Evolutionary conservation across 2,888 invertebrate genomes (phyloP).

Genomic region (Dichetophora obliterata): DNA sequence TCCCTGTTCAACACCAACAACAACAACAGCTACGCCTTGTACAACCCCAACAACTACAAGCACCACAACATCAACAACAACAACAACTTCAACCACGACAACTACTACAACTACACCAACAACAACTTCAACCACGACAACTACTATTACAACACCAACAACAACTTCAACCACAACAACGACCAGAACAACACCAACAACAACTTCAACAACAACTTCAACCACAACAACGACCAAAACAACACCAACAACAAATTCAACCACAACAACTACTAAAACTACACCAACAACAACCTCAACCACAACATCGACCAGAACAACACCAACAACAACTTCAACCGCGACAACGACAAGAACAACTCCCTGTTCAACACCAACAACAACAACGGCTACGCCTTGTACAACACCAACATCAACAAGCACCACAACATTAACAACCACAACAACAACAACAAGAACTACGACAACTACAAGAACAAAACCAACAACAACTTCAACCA

Average conservation of each 20-base stretch:
- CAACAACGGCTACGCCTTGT: background rate
- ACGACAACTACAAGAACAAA: slow-evolving; percentile 11
- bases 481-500: slow-evolving; percentile 22
- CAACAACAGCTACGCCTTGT: slow-evolving; percentile 13
- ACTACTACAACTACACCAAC: slow-evolving; percentile 35
- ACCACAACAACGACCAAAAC: slow-evolving; percentile 40
- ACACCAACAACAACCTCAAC: background rate
- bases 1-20: background rate
- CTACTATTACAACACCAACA: slow-evolving; percentile 38
- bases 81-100: slow-evolving; percentile 28
- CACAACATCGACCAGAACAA: background rate
- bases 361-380: slow-evolving; percentile 1
- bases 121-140: slow-evolving; percentile 18
- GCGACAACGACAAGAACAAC: slow-evolving; percentile 18
- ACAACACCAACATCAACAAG: background rate
- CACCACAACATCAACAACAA: background rate
- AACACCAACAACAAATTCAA: background rate
- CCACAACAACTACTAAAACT: slow-evolving; percentile 33
- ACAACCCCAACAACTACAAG: slow-evolving; percentile 30
- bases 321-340: slow-evolving; percentile 4
- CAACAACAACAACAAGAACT: slow-evolving; percentile 32
- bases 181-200: slow-evolving; percentile 29
- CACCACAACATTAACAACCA: background rate
- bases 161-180: slow-evolving; percentile 30
- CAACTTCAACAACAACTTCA: slow-evolving; percentile 37